Conservation (phyloP, 2,113 vertebrate genomes). For the Peromyscus maniculatus region DNA sequence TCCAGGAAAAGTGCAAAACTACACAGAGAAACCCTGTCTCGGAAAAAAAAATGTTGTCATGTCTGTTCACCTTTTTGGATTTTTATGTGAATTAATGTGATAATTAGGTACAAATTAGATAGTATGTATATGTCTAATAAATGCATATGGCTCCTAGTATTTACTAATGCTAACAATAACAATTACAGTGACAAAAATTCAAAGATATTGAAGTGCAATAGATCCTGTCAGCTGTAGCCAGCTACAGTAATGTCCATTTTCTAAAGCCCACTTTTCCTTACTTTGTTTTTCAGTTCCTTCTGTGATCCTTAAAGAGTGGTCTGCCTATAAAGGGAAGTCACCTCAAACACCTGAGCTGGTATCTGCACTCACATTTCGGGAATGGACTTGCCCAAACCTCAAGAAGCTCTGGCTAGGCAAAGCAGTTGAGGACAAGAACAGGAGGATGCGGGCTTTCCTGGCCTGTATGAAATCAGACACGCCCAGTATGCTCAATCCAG, state of each 20-base stretch:
- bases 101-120: conserved; percentile 45
- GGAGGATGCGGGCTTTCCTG: conserved; percentile 94
- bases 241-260: conserved; percentile 9
- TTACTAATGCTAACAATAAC: conserved; percentile 59
- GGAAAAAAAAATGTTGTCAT: not conserved
- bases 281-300: conserved; percentile 90
- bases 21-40: no score
- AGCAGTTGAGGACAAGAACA: conserved; percentile 95
- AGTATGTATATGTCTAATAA: not conserved
- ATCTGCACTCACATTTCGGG: conserved; percentile 93
- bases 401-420: conserved; percentile 95
- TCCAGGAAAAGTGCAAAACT: no score
- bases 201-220: conserved; percentile 41
- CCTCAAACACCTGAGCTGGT: conserved; percentile 95
- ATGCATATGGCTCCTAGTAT: not conserved
- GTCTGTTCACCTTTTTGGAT: conserved; percentile 32
- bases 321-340: conserved; percentile 95
- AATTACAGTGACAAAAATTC: conserved; percentile 44
- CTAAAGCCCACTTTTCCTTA: conserved; percentile 34
- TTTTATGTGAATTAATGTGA: conserved; percentile 21
- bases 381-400: conserved; percentile 97
- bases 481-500: conserved; percentile 94
- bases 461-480: conserved; percentile 96
- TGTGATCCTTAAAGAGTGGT: conserved; percentile 96
- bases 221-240: not conserved